These are phyloP conservation scores for Drosophila elegans DNA, from an alignment of 1,140 invertebrate species.

Conservation along the genomic window DNA sequence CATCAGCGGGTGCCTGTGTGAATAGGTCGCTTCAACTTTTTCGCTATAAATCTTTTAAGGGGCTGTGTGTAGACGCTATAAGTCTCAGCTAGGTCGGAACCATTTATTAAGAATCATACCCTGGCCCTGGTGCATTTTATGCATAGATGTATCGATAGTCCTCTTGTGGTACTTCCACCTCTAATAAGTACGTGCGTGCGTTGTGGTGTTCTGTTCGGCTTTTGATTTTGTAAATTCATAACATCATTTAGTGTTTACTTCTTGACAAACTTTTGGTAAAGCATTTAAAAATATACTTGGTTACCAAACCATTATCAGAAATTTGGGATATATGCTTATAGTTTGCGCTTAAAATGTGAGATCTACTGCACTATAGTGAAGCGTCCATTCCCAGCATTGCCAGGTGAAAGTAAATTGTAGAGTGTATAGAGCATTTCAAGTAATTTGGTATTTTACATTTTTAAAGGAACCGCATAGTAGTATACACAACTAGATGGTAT, in stretches of 20 bases:
- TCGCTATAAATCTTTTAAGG: no score
- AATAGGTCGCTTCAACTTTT: no score
- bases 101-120: no score
- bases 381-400: constrained; percentile 66
- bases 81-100: no score
- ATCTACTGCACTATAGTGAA: constrained; percentile 1
- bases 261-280: not conserved
- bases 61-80: no score
- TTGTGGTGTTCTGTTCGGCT: not conserved
- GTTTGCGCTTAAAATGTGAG: not conserved
- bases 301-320: not conserved
- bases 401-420: constrained; percentile 48
- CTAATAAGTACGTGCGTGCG: constrained; percentile 5
- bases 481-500: constrained; percentile 2
- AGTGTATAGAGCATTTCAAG: constrained; percentile 6
- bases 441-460: constrained; percentile 1
- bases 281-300: not conserved
- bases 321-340: not conserved
- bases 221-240: not conserved
- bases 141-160: no score
- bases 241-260: not conserved
- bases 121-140: no score
- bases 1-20: no score
- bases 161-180: not conserved
- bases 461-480: not conserved